phyloP scores from a whole-genome alignment of 2,797 vertebrate species.

The Octomys mimax region DNA sequence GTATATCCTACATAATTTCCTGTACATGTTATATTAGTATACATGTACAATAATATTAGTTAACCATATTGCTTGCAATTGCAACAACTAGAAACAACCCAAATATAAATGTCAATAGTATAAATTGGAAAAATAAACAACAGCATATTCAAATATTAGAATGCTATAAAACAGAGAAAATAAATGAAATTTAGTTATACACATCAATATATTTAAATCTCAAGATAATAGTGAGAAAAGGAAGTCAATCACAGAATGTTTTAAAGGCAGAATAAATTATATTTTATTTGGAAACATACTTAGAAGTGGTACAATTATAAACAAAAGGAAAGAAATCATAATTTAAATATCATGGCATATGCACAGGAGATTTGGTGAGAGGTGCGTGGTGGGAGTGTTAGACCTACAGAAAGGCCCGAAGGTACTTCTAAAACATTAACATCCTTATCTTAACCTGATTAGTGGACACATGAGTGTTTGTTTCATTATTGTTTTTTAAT shows the following conservation, averaged over 20 bases:
- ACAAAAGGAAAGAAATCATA: background rate
- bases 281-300: background rate
- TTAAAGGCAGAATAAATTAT: constrained; percentile 40
- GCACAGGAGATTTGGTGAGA: background rate
- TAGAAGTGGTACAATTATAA: constrained; percentile 20
- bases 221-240: constrained; percentile 54
- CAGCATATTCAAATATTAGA: background rate
- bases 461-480: background rate
- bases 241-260: constrained; percentile 10
- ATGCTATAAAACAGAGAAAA: constrained; percentile 48
- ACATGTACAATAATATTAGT: background rate
- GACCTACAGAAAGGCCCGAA: background rate
- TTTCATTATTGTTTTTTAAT: background rate
- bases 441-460: background rate
- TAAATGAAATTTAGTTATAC: constrained; percentile 14
- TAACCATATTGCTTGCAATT: background rate
- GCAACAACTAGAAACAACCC: background rate
- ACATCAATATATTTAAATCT: constrained; percentile 38
- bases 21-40: background rate
- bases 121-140: background rate
- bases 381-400: no score
- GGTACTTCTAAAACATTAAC: background rate
- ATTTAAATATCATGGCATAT: background rate
- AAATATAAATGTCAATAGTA: background rate
- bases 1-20: background rate